Conservation (phyloP, 2,888 invertebrate species). For the Polietes domitor region DNA sequence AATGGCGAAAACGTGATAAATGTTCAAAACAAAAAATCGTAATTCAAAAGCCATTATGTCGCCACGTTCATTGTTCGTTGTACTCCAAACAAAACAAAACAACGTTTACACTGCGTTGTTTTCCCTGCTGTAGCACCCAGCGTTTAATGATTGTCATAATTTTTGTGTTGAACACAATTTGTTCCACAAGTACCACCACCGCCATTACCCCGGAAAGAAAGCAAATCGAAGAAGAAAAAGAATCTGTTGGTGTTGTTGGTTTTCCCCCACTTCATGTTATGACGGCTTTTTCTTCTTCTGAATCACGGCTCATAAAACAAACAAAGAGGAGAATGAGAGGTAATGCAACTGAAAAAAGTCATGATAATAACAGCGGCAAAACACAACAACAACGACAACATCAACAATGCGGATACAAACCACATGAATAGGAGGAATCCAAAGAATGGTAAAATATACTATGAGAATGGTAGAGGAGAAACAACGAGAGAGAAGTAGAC, state of each 20-base stretch:
- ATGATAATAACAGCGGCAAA: not conserved
- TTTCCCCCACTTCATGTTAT: slow-evolving; percentile 4
- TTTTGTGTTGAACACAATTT: slow-evolving; percentile 29
- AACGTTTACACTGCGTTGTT: not conserved
- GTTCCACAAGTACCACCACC: not conserved
- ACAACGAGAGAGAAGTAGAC: not conserved
- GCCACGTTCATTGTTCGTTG: not conserved
- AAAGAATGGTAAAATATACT: slow-evolving; percentile 29
- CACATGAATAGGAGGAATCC: not conserved
- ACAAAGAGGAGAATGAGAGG: not conserved
- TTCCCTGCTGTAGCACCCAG: not conserved
- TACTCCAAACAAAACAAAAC: not conserved
- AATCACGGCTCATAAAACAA: not conserved
- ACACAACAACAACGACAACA: too few relatives aligned
- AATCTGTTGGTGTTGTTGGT: not conserved
- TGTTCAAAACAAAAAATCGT: not conserved
- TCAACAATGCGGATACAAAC: slow-evolving; percentile 12
- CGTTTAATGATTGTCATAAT: slow-evolving; percentile 23
- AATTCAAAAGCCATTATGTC: not conserved
- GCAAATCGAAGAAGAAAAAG: not conserved
- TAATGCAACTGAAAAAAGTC: not conserved
- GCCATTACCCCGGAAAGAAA: too few relatives aligned
- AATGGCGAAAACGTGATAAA: slow-evolving; percentile 11
- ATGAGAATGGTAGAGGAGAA: not conserved
- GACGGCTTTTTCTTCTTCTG: slow-evolving; percentile 1